Conservation (phyloP, 2,113 vertebrate genomes). For the Gallinago paraguaiae region DNA sequence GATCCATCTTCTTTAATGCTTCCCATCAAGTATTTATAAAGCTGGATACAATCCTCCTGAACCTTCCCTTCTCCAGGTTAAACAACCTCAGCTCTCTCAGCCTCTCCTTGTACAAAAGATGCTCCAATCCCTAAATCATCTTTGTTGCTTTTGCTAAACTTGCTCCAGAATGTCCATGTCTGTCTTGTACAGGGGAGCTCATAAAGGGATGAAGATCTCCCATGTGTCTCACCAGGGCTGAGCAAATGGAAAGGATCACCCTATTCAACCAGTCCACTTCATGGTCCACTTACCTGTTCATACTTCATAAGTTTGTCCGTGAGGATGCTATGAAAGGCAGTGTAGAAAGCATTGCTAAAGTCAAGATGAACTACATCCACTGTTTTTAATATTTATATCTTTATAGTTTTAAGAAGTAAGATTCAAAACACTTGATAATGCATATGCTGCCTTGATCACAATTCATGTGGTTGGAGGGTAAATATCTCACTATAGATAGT, state of each 20-base stretch:
- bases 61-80: neutral
- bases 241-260: neutral
- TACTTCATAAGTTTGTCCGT: neutral
- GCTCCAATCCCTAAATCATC: neutral
- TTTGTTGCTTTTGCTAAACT: neutral
- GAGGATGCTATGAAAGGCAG: neutral
- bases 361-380: neutral
- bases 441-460: neutral
- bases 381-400: neutral
- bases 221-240: neutral
- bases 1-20: neutral
- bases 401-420: neutral
- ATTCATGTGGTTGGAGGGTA: neutral
- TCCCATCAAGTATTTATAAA: neutral
- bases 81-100: neutral
- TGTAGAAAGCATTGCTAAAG: neutral
- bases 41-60: accelerated
- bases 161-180: neutral
- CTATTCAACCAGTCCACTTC: neutral
- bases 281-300: neutral
- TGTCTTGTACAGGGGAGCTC: neutral
- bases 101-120: neutral
- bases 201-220: neutral
- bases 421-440: neutral
- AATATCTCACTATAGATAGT: neutral